These are phyloP conservation scores for Esox niger DNA, from an alignment of 2,113 vertebrate genomes.

Conservation along the genomic window DNA sequence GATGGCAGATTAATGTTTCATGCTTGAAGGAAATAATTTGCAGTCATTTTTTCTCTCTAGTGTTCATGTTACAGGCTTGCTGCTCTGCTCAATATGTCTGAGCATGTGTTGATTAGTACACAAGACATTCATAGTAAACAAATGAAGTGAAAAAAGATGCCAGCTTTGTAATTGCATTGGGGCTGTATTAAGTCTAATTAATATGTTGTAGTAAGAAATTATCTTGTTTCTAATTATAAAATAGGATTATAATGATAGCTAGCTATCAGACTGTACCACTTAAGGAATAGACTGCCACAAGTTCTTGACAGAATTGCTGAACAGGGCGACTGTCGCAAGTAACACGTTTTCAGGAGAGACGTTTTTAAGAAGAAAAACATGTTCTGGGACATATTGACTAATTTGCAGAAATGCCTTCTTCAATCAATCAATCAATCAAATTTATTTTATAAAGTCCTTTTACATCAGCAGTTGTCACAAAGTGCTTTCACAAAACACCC, in stretches of 20 bases:
- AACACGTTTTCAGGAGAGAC: no score
- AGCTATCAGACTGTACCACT: constrained; percentile 19
- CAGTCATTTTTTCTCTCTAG: constrained; percentile 14
- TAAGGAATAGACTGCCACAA: constrained; percentile 35
- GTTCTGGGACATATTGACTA: no score
- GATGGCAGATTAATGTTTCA: constrained; percentile 56
- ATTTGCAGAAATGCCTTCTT: no score
- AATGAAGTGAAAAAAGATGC: constrained; percentile 17
- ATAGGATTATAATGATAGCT: constrained; percentile 39
- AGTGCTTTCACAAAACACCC: no score
- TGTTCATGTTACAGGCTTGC: constrained; percentile 23
- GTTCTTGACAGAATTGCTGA: no score
- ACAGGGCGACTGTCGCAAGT: no score
- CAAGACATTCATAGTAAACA: constrained; percentile 19
- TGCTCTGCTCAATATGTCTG: neutral
- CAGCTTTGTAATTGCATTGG: constrained; percentile 28
- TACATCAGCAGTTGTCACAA: no score
- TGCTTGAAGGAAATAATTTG: constrained; percentile 45
- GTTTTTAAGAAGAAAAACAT: no score
- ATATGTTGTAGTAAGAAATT: constrained; percentile 27
- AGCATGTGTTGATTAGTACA: constrained; percentile 14
- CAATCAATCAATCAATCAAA: no score
- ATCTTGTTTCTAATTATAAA: constrained; percentile 31
- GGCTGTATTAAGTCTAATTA: constrained; percentile 28
- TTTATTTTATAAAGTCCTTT: no score